Conservation (phyloP, 2,888 invertebrate genomes). For the Strigamia maritima region DNA sequence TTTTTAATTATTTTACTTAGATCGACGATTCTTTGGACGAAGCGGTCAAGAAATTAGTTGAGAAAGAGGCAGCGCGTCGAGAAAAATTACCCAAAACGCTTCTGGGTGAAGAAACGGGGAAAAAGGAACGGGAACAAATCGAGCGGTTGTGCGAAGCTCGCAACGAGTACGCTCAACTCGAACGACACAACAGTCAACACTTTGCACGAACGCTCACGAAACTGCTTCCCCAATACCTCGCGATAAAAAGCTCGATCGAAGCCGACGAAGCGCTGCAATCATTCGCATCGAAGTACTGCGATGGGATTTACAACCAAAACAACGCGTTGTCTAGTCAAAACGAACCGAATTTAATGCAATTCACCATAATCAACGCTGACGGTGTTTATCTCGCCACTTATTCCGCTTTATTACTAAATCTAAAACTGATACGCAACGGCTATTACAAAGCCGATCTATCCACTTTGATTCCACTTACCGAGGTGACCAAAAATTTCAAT, state of each 20-base stretch:
- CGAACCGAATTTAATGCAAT: slow-evolving; percentile 34
- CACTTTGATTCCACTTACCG: slow-evolving; percentile 53
- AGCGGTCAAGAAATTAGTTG: slow-evolving; percentile 37
- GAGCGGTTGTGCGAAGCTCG: slow-evolving; percentile 43
- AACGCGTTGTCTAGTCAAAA: slow-evolving; percentile 37
- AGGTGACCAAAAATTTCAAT: slow-evolving; percentile 46
- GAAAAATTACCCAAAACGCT: slow-evolving; percentile 44
- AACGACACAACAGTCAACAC: slow-evolving; percentile 79
- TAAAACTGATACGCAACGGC: slow-evolving; percentile 71
- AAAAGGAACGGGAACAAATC: slow-evolving; percentile 44
- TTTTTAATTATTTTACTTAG: slow-evolving; percentile 17
- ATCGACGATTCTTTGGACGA: slow-evolving; percentile 35
- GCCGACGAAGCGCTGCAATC: slow-evolving; percentile 88
- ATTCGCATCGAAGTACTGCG: slow-evolving; percentile 86
- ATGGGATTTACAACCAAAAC: slow-evolving; percentile 53
- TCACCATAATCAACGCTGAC: slow-evolving; percentile 81
- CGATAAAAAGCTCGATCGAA: slow-evolving; percentile 75
- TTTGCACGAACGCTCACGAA: slow-evolving; percentile 74
- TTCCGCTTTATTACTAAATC: slow-evolving; percentile 74
- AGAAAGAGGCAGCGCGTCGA: slow-evolving; percentile 41
- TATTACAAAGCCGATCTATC: slow-evolving; percentile 54
- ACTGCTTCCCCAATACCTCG: slow-evolving; percentile 71
- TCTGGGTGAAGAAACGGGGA: slow-evolving; percentile 44
- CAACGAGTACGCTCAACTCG: slow-evolving; percentile 51
- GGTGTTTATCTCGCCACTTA: slow-evolving; percentile 90